Evolutionary conservation across 2,797 vertebrate genomes (phyloP).

Genomic region (Avahi laniger): DNA sequence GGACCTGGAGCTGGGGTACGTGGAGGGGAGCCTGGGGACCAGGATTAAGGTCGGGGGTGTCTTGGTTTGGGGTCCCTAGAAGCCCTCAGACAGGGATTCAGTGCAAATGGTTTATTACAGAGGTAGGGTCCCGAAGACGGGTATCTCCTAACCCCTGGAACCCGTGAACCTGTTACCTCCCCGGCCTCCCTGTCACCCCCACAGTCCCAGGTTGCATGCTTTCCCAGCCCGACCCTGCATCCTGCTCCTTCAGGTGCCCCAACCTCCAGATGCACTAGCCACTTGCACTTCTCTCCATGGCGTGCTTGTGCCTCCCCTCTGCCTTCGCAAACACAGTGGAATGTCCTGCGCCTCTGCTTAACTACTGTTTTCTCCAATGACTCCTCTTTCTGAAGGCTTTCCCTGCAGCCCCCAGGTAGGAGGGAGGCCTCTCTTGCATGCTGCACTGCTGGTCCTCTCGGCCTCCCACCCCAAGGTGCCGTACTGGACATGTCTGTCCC

Average conservation of each 20-base stretch:
- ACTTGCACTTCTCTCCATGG: accelerated
- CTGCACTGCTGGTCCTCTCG: neutral
- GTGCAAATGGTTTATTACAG: neutral
- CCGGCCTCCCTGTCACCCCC: neutral
- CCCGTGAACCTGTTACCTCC: neutral
- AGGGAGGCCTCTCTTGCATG: neutral
- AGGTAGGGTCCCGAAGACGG: neutral
- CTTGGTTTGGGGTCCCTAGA: neutral
- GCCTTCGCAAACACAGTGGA: neutral
- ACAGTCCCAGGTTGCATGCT: neutral
- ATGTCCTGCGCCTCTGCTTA: neutral
- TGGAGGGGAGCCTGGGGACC: accelerated
- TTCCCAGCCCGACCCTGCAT: neutral
- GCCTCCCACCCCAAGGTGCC: neutral
- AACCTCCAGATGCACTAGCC: accelerated
- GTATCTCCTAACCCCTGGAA: neutral
- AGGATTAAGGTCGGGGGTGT: neutral
- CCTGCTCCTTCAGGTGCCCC: neutral
- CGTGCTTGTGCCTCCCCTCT: accelerated
- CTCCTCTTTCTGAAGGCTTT: neutral
- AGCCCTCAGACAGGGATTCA: neutral
- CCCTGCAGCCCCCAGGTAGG: neutral
- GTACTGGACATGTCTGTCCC: neutral
- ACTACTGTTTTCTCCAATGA: neutral
- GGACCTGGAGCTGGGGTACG: accelerated